Percentiles rank a stretch among this genome's conserved stretches.
Evolutionary conservation across 2,888 invertebrate genomes (phyloP).

Genomic region (Gasteruption jaculator): DNA sequence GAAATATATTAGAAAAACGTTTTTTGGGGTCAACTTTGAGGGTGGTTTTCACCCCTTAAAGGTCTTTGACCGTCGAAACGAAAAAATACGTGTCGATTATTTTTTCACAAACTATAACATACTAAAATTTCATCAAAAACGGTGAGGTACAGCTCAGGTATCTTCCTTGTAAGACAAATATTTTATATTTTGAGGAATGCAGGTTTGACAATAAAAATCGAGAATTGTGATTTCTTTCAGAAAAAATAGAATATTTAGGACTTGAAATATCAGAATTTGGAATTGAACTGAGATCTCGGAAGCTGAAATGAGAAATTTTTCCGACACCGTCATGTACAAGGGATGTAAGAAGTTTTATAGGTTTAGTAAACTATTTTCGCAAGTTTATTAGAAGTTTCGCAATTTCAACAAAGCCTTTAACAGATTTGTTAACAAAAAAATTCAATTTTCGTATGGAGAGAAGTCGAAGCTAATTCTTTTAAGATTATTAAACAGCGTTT

Average conservation of each 20-base stretch:
- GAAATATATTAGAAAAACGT: no score
- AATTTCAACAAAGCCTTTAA: conserved; percentile 27
- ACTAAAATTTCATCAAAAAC: no score
- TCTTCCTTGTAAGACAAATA: conserved; percentile 26
- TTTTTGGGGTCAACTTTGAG: no score
- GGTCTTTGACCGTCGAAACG: no score
- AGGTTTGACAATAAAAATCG: conserved; percentile 29
- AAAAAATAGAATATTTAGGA: conserved; percentile 29
- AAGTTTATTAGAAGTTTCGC: conserved; percentile 32
- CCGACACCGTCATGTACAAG: conserved; percentile 25
- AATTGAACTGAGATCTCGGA: conserved; percentile 26
- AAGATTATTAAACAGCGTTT: conserved; percentile 27
- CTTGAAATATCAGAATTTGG: conserved; percentile 26
- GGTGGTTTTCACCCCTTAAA: no score
- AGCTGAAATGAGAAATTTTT: conserved; percentile 21
- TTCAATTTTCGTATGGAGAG: conserved; percentile 20
- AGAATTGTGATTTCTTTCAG: conserved; percentile 29
- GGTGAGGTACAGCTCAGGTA: no score
- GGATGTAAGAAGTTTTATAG: conserved; percentile 31
- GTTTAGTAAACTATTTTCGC: conserved; percentile 34
- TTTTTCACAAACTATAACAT: no score
- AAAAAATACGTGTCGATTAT: no score
- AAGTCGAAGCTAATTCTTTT: conserved; percentile 32
- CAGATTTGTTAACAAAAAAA: conserved; percentile 28
- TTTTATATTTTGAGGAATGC: conserved; percentile 20